phyloP scores from a whole-genome alignment of 2,888 invertebrate species.

The Thymelicus lineola region DNA sequence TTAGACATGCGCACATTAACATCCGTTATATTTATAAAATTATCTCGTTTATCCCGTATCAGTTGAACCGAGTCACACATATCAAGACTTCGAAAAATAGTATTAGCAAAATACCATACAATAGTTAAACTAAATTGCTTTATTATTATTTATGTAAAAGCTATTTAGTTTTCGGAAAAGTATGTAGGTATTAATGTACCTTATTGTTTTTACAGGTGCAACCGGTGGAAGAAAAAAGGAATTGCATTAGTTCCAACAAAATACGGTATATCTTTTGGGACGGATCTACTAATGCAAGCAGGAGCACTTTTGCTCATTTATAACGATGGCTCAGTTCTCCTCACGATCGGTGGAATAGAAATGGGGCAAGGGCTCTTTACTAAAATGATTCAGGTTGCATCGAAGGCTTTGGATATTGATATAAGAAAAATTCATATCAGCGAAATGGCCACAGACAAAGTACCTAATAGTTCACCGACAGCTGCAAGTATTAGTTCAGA shows the following conservation, averaged over 20 bases:
- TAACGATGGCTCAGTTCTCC: conserved; percentile 91
- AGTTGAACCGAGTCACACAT: too few relatives aligned
- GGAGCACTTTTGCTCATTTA: conserved; percentile 92
- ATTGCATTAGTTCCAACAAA: conserved; percentile 90
- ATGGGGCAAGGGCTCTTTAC: conserved; percentile 97
- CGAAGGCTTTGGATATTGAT: conserved; percentile 86
- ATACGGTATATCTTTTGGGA: conserved; percentile 90
- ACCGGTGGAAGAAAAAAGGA: conserved; percentile 92
- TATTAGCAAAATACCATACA: too few relatives aligned
- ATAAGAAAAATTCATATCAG: conserved; percentile 88
- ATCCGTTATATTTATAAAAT: too few relatives aligned
- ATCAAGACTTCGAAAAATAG: too few relatives aligned
- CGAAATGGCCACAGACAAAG: conserved; percentile 92
- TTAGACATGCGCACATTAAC: too few relatives aligned
- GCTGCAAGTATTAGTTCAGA: conserved; percentile 93
- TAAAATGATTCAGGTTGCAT: conserved; percentile 94
- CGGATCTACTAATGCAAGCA: conserved; percentile 88
- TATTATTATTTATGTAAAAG: too few relatives aligned
- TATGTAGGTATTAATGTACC: background rate
- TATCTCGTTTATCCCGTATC: too few relatives aligned
- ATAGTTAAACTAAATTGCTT: too few relatives aligned
- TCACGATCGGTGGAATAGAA: conserved; percentile 93
- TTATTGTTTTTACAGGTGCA: conserved; percentile 71
- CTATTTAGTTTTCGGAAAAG: too few relatives aligned
- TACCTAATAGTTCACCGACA: conserved; percentile 92